These are phyloP conservation scores for Tanypteryx hageni DNA, from an alignment of 2,888 invertebrate genomes.

Conservation along the genomic window DNA sequence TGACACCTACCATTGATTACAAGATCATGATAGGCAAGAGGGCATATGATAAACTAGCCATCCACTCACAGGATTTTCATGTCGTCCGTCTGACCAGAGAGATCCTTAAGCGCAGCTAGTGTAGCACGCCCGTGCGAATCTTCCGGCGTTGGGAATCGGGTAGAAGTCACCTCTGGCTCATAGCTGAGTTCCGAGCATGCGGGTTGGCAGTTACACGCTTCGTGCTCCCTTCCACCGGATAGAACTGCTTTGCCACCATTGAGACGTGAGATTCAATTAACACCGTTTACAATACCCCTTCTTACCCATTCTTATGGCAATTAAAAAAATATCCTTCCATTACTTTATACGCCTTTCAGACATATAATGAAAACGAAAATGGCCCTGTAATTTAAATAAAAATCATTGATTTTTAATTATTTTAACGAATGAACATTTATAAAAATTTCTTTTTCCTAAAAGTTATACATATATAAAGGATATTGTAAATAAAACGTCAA, in stretches of 20 bases:
- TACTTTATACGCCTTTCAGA: no score
- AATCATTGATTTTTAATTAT: no score
- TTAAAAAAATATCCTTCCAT: not conserved
- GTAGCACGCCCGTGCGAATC: not conserved
- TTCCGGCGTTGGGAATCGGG: slow-evolving; percentile 34
- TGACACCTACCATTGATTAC: no score
- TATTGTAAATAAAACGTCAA: no score
- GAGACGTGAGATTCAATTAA: not conserved
- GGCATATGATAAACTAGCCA: no score
- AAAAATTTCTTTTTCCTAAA: no score
- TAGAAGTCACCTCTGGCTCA: slow-evolving; percentile 26
- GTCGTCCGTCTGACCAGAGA: slow-evolving; percentile 9
- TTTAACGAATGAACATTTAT: no score
- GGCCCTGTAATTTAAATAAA: no score
- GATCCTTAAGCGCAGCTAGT: not conserved
- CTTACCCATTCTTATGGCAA: not conserved
- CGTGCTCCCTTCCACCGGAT: slow-evolving; percentile 48
- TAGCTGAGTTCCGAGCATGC: slow-evolving; percentile 61
- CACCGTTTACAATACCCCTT: not conserved
- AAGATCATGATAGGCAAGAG: no score
- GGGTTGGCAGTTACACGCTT: slow-evolving; percentile 58
- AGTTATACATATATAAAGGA: no score
- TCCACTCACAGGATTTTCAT: not conserved
- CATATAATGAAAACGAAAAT: no score
- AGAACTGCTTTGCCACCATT: slow-evolving; percentile 15